A percentile compares a stretch with the other conserved stretches of the same genome.
Evolutionary conservation across 2,113 vertebrate genomes (phyloP).

Genomic region (Ifrita kowaldi): DNA sequence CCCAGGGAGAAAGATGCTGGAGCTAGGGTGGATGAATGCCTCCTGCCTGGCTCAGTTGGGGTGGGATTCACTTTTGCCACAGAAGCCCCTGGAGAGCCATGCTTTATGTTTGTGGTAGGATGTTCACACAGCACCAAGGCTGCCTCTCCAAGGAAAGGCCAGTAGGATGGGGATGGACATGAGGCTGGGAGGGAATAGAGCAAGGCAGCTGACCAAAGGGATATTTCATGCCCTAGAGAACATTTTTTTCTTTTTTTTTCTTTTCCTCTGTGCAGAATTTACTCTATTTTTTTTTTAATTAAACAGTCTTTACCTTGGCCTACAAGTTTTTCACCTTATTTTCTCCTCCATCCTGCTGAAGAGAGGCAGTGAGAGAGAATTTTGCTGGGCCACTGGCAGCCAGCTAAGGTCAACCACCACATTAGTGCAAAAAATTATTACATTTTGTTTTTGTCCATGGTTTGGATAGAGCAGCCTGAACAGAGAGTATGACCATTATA

Average conservation of each 20-base stretch:
- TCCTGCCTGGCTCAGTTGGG: background rate
- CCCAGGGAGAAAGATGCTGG: background rate
- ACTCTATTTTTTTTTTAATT: background rate
- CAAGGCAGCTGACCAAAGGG: background rate
- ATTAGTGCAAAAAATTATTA: background rate
- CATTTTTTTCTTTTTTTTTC: too few relatives aligned
- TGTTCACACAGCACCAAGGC: background rate
- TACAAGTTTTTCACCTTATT: background rate
- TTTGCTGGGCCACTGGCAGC: background rate
- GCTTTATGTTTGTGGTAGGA: background rate
- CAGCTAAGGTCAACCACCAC: background rate
- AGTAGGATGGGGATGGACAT: background rate
- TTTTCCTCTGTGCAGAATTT: background rate
- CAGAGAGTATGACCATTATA: background rate
- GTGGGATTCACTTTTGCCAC: background rate
- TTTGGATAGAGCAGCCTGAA: background rate
- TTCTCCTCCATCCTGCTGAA: background rate
- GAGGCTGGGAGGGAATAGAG: background rate
- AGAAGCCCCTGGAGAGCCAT: accelerated
- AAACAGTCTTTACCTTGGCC: background rate
- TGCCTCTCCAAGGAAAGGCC: background rate
- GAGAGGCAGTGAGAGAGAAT: background rate
- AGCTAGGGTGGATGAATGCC: background rate
- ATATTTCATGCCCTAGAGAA: background rate
- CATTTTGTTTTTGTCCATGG: background rate